phyloP scores from a whole-genome alignment of 1,140 invertebrate genomes.

The Gonioctena quinquepunctata region DNA sequence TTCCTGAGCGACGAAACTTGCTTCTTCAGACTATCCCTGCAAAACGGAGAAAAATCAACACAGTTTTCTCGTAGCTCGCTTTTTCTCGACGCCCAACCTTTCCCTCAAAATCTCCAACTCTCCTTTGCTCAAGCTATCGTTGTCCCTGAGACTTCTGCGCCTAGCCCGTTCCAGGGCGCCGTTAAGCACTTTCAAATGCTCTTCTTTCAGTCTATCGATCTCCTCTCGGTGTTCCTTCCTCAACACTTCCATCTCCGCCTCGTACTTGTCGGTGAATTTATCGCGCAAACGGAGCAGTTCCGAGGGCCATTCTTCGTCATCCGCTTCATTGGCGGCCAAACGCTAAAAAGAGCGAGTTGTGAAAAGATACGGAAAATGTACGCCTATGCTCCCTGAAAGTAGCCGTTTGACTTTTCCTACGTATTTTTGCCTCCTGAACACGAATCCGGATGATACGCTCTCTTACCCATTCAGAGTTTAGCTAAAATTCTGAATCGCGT shows the following conservation, averaged over 20 bases:
- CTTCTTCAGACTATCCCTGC: slow-evolving; percentile 64
- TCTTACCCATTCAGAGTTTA: no score
- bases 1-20: slow-evolving; percentile 62
- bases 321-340: slow-evolving; percentile 65
- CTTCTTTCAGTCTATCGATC: slow-evolving; percentile 62
- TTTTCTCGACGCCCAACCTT: slow-evolving; percentile 20
- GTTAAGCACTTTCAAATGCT: slow-evolving; percentile 58
- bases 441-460: no score
- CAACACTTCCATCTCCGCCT: slow-evolving; percentile 57
- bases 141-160: slow-evolving; percentile 43
- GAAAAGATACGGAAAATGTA: no score
- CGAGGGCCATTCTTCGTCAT: slow-evolving; percentile 69
- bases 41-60: slow-evolving; percentile 15
- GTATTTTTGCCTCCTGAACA: no score
- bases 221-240: slow-evolving; percentile 53
- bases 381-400: no score
- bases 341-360: no score
- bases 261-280: slow-evolving; percentile 67
- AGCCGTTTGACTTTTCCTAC: no score
- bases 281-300: slow-evolving; percentile 70
- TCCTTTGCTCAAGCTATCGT: slow-evolving; percentile 34
- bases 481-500: no score
- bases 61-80: neutral
- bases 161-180: slow-evolving; percentile 51
- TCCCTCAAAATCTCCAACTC: slow-evolving; percentile 47